phyloP scores from a whole-genome alignment of 1,140 invertebrate species.

The Alviniconcha marisindica region DNA sequence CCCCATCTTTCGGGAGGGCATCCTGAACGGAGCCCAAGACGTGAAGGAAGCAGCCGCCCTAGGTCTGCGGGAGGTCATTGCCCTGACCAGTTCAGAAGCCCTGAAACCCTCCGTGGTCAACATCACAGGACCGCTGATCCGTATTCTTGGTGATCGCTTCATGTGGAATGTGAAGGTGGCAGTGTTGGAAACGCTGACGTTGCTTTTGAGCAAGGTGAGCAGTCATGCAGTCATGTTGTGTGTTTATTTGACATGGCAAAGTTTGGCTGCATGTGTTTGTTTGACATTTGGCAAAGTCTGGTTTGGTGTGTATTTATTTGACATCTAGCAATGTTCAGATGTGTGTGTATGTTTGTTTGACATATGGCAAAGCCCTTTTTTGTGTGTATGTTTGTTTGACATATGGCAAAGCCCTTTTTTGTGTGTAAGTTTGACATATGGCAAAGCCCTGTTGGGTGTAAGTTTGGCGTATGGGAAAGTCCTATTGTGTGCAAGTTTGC shows the following conservation, averaged over 20 bases:
- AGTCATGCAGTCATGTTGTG: no score
- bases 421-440: no score
- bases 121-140: conserved; percentile 97
- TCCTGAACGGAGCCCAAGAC: conserved; percentile 95
- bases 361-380: no score
- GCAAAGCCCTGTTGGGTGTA: no score
- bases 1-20: conserved; percentile 96
- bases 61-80: conserved; percentile 94
- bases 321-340: no score
- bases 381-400: background rate
- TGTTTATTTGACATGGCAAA: no score
- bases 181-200: conserved; percentile 94
- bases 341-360: no score
- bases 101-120: conserved; percentile 96
- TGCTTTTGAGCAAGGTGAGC: conserved; percentile 84
- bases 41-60: conserved; percentile 96
- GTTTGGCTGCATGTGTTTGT: background rate
- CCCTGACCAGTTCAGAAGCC: conserved; percentile 84
- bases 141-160: conserved; percentile 97
- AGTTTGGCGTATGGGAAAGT: no score
- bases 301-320: no score
- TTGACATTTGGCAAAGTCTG: background rate
- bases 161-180: conserved; percentile 95
- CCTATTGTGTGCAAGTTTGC: no score
- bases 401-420: no score